Evolutionary conservation across 2,888 invertebrate species (phyloP).

Genomic region (Dinocampus coccinellae): DNA sequence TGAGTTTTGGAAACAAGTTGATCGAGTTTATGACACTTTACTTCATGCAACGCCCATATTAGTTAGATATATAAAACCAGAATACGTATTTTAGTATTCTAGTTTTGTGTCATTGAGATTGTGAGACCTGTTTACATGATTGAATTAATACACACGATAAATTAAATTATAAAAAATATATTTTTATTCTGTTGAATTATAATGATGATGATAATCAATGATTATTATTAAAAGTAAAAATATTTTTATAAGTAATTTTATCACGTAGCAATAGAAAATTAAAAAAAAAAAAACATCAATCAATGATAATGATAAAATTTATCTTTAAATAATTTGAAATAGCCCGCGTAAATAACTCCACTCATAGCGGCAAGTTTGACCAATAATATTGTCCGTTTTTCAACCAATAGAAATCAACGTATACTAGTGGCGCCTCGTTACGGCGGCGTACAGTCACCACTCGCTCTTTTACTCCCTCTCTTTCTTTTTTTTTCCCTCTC

Average conservation of each 20-base stretch:
- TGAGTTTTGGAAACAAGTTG: constrained; percentile 55
- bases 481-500: not conserved
- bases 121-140: constrained; percentile 26
- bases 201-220: too few relatives aligned
- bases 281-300: too few relatives aligned
- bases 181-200: too few relatives aligned
- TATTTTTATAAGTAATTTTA: too few relatives aligned
- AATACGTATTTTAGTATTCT: not conserved
- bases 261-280: too few relatives aligned
- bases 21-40: constrained; percentile 49
- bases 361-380: not conserved
- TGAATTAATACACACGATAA: not conserved
- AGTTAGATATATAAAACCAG: not conserved
- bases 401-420: too few relatives aligned
- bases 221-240: too few relatives aligned
- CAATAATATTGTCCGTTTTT: too few relatives aligned
- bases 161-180: too few relatives aligned
- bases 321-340: too few relatives aligned
- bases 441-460: constrained; percentile 13
- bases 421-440: not conserved
- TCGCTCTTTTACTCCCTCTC: not conserved
- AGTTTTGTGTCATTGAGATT: constrained; percentile 14
- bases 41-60: constrained; percentile 23
- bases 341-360: not conserved
- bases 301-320: too few relatives aligned